Conservation (phyloP, 2,113 vertebrate species). For the Pangasianodon gigas region DNA sequence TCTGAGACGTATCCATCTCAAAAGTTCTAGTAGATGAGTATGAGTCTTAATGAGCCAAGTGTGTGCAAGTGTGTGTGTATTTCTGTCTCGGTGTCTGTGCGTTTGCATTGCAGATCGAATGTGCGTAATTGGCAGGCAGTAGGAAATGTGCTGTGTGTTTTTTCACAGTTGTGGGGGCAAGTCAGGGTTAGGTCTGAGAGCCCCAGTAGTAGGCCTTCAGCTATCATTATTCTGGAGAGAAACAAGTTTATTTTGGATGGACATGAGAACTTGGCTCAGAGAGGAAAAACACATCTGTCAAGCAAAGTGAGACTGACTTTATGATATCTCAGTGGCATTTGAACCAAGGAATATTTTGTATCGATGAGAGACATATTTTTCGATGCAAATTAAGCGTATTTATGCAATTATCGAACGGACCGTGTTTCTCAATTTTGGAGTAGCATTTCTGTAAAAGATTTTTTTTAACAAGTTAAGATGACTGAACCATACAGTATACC, state of each 20-base stretch:
- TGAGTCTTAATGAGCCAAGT: slow-evolving; percentile 79
- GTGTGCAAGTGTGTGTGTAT: slow-evolving; percentile 57
- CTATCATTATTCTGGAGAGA: slow-evolving; percentile 72
- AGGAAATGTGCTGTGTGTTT: slow-evolving; percentile 60
- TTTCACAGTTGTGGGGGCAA: slow-evolving; percentile 50
- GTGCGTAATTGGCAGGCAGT: slow-evolving; percentile 73
- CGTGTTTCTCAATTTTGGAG: background rate
- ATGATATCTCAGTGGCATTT: slow-evolving; percentile 6
- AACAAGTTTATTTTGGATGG: slow-evolving; percentile 51
- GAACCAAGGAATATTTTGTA: background rate
- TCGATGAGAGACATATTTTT: slow-evolving; percentile 12
- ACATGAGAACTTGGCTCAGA: slow-evolving; percentile 57
- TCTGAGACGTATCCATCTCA: slow-evolving; percentile 74
- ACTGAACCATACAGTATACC: background rate
- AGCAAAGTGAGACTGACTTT: slow-evolving; percentile 15
- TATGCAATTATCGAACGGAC: background rate
- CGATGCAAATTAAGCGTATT: background rate
- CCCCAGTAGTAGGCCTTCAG: slow-evolving; percentile 69
- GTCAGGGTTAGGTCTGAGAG: slow-evolving; percentile 51
- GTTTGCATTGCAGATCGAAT: slow-evolving; percentile 65
- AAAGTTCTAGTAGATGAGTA: slow-evolving; percentile 74
- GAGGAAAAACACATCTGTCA: slow-evolving; percentile 25
- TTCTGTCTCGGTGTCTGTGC: slow-evolving; percentile 33
- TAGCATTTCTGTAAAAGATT: background rate
- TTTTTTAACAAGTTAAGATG: background rate